Base-by-base conservation (phyloP, 2,797 vertebrate species). In the Miichthys miiuy region DNA sequence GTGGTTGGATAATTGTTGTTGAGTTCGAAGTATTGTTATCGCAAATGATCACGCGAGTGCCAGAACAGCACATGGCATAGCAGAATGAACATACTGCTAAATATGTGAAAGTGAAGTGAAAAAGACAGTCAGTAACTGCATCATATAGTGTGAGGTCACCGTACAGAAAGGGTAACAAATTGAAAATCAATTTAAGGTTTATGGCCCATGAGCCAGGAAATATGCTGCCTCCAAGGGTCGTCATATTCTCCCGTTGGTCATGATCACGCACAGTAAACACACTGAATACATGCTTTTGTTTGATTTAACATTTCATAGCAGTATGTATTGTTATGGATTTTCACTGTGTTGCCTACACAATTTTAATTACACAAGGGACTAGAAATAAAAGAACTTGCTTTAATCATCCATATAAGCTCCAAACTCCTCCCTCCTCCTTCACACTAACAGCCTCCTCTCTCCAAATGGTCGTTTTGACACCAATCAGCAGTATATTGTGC, bases 161-260 rank as follows among this genome's bases (percentile, higher is more conserved):
- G 62, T 60, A 75, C 30, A 78, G 50, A 75, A 72, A 68, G 17
- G 18, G 18, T 60, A 65, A 50, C 34, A 81, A 89, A 91, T 78
- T 83, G 84, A 79, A 85, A 90, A 89, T 87, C 82, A 74, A 67
- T 92, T 80, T 46, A 66, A 64, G n/a, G 57, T 87, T 87, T 83
- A 86, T 76, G 17, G 20, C 54, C 75, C 77, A 42, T 91, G 63
- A 87, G 79, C 77, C 47, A 69, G 72, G 70, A 85, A 79, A 82
- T 71, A 67, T 52, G 27, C 21, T 6, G 44, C 83, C 63, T 86
- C 54, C 42, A 16, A 55, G 68, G 68, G 73, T 81, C 48, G 57
- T 60, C 16, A 50, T 69, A 41, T 58, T 85, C 41, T 64, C 54
- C 38, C 23, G 11, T 17, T 62, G 71, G 46, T 61, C 44, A 66